phyloP scores from a whole-genome alignment of 2,888 invertebrate species.

The Aquatica leii region DNA sequence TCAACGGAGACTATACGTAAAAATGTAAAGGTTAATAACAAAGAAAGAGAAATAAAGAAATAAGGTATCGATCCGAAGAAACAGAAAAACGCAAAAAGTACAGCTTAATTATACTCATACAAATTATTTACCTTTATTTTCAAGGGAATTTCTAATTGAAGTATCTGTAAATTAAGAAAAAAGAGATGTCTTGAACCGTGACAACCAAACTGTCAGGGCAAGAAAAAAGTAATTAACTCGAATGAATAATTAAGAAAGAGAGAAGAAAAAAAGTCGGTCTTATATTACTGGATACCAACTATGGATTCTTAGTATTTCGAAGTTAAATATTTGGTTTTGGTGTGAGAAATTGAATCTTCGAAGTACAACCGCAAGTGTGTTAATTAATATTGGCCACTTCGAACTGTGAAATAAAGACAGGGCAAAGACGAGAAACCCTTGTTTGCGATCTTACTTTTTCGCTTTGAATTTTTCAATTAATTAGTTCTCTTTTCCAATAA shows the following conservation, averaged over 20 bases:
- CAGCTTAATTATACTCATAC: constrained; percentile 29
- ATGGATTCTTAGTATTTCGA: too few species aligned
- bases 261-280: constrained; percentile 32
- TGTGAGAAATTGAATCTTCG: too few species aligned
- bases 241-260: constrained; percentile 48
- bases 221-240: constrained; percentile 49
- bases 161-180: constrained; percentile 48
- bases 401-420: constrained; percentile 33
- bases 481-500: constrained; percentile 37
- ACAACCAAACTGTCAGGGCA: constrained; percentile 46
- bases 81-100: constrained; percentile 25
- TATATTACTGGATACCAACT: too few species aligned
- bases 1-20: too few species aligned
- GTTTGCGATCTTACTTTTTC: constrained; percentile 39
- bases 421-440: too few species aligned
- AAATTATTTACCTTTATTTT: constrained; percentile 33
- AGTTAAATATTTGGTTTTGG: constrained; percentile 11
- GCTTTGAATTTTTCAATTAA: constrained; percentile 43
- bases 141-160: constrained; percentile 44
- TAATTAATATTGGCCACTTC: constrained; percentile 39
- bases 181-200: constrained; percentile 39
- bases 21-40: too few species aligned
- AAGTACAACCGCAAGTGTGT: constrained; percentile 35
- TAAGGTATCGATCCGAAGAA: too few species aligned
- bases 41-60: too few species aligned